phyloP scores from a whole-genome alignment of 2,797 vertebrate genomes.

The Threskiornis aethiopicus region DNA sequence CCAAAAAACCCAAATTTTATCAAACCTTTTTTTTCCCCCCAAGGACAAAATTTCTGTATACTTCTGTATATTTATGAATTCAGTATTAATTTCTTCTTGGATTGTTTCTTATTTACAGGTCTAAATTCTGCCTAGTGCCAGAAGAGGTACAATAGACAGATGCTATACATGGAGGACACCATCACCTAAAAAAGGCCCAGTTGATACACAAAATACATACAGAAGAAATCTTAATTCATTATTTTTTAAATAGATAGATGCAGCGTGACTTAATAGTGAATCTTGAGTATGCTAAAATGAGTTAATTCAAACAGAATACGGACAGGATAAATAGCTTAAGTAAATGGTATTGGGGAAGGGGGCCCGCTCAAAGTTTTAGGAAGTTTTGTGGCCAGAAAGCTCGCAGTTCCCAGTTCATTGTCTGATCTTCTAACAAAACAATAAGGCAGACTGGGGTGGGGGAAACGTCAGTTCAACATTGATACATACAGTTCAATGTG shows the following conservation, averaged over 20 bases:
- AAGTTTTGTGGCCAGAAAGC: neutral
- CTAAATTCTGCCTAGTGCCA: neutral
- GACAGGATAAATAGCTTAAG: neutral
- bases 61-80: neutral
- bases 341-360: neutral
- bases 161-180: neutral
- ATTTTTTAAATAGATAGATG: neutral
- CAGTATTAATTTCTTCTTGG: neutral
- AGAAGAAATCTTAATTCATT: neutral
- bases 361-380: neutral
- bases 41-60: neutral
- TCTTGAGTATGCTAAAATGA: neutral
- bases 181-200: neutral
- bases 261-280: neutral
- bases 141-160: neutral
- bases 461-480: neutral
- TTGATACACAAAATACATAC: neutral
- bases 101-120: neutral
- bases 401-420: neutral
- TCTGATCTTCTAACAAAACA: neutral
- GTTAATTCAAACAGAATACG: neutral
- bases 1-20: neutral
- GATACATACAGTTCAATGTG: rapidly evolving
- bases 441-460: neutral
- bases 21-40: rapidly evolving